Conservation (phyloP, 2,888 invertebrate species). For the Mystacides longicornis region DNA sequence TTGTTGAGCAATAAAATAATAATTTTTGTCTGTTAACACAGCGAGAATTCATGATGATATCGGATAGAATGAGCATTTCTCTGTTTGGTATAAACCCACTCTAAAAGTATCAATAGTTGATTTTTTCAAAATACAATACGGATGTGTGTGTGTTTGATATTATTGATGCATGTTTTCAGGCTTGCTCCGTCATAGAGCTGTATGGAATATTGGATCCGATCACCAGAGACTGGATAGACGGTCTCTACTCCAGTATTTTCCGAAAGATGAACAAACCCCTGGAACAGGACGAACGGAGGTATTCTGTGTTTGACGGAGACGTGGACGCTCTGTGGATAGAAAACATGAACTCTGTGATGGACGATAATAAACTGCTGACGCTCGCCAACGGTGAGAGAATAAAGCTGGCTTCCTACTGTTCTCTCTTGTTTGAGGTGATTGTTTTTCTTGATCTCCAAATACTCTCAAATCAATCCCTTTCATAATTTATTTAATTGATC, state of each 20-base stretch:
- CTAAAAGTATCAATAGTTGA: too few species aligned
- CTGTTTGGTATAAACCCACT: too few species aligned
- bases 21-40: too few species aligned
- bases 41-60: too few species aligned
- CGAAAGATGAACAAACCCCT: constrained; percentile 79
- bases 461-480: too few species aligned
- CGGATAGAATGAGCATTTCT: too few species aligned
- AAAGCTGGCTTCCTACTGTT: constrained; percentile 71
- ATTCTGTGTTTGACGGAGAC: constrained; percentile 88
- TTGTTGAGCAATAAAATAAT: too few species aligned
- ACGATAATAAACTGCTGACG: constrained; percentile 84
- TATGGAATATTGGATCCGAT: constrained; percentile 82
- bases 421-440: constrained; percentile 73
- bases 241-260: constrained; percentile 83
- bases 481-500: too few species aligned
- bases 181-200: constrained; percentile 80
- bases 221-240: constrained; percentile 90
- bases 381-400: constrained; percentile 88
- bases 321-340: constrained; percentile 94
- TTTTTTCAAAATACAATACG: too few species aligned
- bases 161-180: constrained; percentile 39
- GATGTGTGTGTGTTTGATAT: too few species aligned
- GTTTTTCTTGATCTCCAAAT: too few species aligned
- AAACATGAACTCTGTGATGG: constrained; percentile 97
- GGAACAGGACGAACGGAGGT: constrained; percentile 66